phyloP scores from a whole-genome alignment of 2,797 vertebrate species.

The Atherinosoma microstoma region DNA sequence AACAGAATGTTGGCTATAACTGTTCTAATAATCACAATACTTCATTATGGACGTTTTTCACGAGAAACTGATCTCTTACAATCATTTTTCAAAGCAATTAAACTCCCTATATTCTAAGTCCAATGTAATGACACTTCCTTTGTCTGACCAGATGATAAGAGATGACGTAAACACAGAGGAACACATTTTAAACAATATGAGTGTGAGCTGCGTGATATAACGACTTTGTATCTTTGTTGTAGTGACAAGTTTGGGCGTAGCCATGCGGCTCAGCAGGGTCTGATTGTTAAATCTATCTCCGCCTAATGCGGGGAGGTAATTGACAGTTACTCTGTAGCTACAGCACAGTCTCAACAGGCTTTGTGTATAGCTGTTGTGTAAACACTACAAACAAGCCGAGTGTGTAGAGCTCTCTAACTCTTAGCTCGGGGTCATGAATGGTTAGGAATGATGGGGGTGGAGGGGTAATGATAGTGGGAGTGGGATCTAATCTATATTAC shows the following conservation, averaged over 20 bases:
- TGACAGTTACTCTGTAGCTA: slow-evolving; percentile 24
- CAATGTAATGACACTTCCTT: not conserved
- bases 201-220: not conserved
- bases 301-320: slow-evolving; percentile 35
- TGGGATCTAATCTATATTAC: slow-evolving; percentile 12
- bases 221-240: not conserved
- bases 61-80: not conserved
- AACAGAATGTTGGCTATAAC: too few relatives aligned
- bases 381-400: slow-evolving; percentile 59
- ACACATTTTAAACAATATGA: not conserved
- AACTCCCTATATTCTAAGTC: not conserved
- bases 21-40: too few relatives aligned
- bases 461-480: slow-evolving; percentile 6
- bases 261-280: not conserved
- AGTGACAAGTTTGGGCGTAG: slow-evolving; percentile 13
- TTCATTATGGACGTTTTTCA: not conserved
- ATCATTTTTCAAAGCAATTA: too few relatives aligned
- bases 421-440: slow-evolving; percentile 25
- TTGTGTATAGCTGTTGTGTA: slow-evolving; percentile 73
- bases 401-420: slow-evolving; percentile 16
- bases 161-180: not conserved
- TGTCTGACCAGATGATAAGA: not conserved
- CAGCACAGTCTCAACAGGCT: slow-evolving; percentile 57
- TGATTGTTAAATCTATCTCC: not conserved
- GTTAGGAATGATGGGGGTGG: not conserved